phyloP scores from a whole-genome alignment of 2,797 vertebrate genomes.

The Lacerta bilineata region DNA sequence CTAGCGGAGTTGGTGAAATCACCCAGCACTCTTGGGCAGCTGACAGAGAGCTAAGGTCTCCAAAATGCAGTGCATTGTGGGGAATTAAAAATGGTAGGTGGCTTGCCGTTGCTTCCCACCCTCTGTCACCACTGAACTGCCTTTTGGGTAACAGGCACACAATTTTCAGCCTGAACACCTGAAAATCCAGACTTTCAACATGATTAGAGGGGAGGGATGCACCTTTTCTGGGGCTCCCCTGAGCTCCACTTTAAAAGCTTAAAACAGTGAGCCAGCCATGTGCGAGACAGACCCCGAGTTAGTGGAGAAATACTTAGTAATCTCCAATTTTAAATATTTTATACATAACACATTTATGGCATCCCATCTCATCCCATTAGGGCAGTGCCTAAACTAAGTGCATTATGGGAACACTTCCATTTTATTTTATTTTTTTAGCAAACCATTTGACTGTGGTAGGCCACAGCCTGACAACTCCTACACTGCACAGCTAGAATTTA shows the following conservation, averaged over 20 bases:
- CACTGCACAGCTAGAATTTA: not conserved
- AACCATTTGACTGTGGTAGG: not conserved
- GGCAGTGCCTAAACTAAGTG: not conserved
- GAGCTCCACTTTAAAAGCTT: too few species aligned
- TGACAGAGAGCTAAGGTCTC: not conserved
- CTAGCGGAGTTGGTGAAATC: not conserved
- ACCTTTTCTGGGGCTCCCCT: too few species aligned
- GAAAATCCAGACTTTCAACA: too few species aligned
- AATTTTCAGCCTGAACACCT: too few species aligned
- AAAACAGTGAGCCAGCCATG: too few species aligned
- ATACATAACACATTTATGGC: too few species aligned
- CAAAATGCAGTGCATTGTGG: not conserved
- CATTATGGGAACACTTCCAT: not conserved
- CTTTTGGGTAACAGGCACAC: too few species aligned
- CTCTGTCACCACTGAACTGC: too few species aligned
- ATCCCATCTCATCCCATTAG: not conserved
- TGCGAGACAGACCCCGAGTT: too few species aligned
- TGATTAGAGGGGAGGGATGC: too few species aligned
- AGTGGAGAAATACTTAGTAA: too few species aligned
- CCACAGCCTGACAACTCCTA: slow-evolving; percentile 5
- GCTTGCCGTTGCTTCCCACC: not conserved
- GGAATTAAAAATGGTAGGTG: not conserved
- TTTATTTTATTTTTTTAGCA: not conserved
- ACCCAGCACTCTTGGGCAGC: not conserved
- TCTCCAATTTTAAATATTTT: too few species aligned